These are phyloP conservation scores for Ptychodera flava DNA, from an alignment of 35 echinoderm and acorn worm species.

Conservation along the genomic window DNA sequence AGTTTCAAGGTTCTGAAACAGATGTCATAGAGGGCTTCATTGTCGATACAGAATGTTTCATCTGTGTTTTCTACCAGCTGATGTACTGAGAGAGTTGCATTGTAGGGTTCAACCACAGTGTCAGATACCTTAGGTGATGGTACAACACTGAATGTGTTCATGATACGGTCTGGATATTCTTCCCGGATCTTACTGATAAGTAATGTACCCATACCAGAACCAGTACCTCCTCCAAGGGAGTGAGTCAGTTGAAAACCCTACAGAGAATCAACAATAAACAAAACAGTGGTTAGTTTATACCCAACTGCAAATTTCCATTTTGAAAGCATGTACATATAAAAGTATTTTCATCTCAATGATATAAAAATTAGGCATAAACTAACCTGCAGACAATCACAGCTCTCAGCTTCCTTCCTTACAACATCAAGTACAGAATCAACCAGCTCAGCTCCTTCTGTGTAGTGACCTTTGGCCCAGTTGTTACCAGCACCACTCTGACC, in stretches of 20 bases:
- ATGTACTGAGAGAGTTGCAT: constrained; percentile 41
- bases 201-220: too few relatives aligned
- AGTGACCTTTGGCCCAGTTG: too few relatives aligned
- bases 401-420: constrained; percentile 4
- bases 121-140: too few relatives aligned
- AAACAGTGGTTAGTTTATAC: too few relatives aligned
- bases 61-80: background rate
- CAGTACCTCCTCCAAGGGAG: constrained; percentile 91
- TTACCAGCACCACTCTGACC: constrained; percentile 71
- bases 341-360: background rate
- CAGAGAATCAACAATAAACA: too few relatives aligned
- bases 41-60: too few relatives aligned
- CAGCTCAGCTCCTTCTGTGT: constrained; percentile 55
- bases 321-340: too few relatives aligned
- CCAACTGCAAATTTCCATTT: too few relatives aligned
- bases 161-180: too few relatives aligned
- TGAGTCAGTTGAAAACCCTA: constrained; percentile 20
- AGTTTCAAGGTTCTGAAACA: background rate
- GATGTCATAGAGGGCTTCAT: background rate
- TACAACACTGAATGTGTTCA: too few relatives aligned
- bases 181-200: too few relatives aligned
- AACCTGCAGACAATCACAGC: constrained; percentile 79
- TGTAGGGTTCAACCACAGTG: constrained; percentile 93
- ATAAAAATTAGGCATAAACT: background rate
- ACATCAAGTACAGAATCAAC: constrained; percentile 37